A percentile compares a stretch with the other conserved stretches of the same genome.
Conservation (phyloP, 2,888 invertebrate genomes). For the Aricia artaxerxes region DNA sequence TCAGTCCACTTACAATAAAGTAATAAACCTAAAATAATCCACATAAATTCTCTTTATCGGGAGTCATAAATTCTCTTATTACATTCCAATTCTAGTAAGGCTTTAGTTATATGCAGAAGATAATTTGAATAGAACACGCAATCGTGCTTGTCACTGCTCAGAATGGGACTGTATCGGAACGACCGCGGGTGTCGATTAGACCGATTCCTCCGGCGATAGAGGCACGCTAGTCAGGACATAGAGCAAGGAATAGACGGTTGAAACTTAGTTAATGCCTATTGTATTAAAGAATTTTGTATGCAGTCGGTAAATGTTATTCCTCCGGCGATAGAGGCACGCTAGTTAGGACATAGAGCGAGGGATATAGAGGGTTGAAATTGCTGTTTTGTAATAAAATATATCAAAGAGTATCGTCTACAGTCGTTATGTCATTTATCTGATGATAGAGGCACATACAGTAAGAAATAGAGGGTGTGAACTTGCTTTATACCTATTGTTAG, state of each 20-base stretch:
- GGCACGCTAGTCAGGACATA: conserved; percentile 45
- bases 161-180: conserved; percentile 52
- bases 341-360: conserved; percentile 31
- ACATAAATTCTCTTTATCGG: conserved; percentile 14
- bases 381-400: no score
- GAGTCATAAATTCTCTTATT: conserved; percentile 30
- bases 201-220: conserved; percentile 55
- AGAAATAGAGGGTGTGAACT: no score
- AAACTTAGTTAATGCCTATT: not conserved
- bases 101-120: conserved; percentile 47
- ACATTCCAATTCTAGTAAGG: conserved; percentile 36
- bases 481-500: no score
- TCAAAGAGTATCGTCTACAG: no score
- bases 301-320: conserved; percentile 43
- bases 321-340: conserved; percentile 53
- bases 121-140: conserved; percentile 72
- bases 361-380: no score
- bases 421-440: not conserved
- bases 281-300: not conserved
- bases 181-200: conserved; percentile 73
- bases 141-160: conserved; percentile 59
- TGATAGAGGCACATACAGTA: no score
- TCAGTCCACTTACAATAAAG: conserved; percentile 3
- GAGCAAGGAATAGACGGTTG: not conserved
- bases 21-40: conserved; percentile 14